Evolutionary conservation across 2,888 invertebrate species (phyloP).

Genomic region (Mylabris sibirica): DNA sequence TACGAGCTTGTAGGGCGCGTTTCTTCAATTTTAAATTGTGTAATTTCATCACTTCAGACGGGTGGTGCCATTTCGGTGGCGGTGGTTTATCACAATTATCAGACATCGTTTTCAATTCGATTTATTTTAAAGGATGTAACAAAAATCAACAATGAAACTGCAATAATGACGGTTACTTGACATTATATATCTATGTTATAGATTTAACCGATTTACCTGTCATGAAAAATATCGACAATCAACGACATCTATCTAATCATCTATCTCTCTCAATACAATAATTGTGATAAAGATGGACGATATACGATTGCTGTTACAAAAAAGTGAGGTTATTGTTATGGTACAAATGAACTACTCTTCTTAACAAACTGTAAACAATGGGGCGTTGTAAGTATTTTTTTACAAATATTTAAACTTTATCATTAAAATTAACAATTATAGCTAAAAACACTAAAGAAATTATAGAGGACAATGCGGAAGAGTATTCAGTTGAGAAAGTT

Average conservation of each 20-base stretch:
- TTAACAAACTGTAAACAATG: not conserved
- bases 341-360: not conserved
- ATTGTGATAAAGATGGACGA: not conserved
- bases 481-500: conserved; percentile 79
- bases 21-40: conserved; percentile 80
- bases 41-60: conserved; percentile 74
- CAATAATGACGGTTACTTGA: not conserved
- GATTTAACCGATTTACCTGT: not conserved
- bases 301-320: not conserved
- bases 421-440: not conserved
- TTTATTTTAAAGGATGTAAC: not conserved
- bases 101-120: conserved; percentile 36
- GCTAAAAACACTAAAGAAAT: conserved; percentile 28
- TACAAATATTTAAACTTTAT: not conserved
- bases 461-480: conserved; percentile 62
- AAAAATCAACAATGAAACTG: not conserved
- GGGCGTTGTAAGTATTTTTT: not conserved
- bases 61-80: conserved; percentile 68
- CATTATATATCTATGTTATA: too few species aligned
- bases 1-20: conserved; percentile 76
- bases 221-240: not conserved
- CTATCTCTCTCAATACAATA: not conserved
- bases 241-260: not conserved
- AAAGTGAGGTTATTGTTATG: not conserved
- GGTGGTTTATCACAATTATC: conserved; percentile 40